A percentile compares a stretch with the other conserved stretches of the same genome.
These are phyloP conservation scores for Proterorhinus semilunaris DNA, from an alignment of 2,113 vertebrate species.

Conservation along the genomic window DNA sequence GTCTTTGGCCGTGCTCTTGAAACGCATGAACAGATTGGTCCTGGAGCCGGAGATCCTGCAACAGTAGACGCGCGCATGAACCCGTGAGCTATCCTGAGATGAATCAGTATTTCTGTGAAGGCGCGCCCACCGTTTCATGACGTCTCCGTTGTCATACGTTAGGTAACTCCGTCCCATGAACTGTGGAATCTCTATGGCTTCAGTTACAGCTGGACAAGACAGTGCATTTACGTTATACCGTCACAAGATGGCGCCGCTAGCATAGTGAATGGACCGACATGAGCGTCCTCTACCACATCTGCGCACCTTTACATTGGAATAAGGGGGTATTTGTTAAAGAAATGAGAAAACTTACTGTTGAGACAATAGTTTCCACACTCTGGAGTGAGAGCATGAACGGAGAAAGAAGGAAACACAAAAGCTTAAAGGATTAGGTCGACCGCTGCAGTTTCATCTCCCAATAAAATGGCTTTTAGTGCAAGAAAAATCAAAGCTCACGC, in stretches of 20 bases:
- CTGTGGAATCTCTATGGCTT: conserved; percentile 95
- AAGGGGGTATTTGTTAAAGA: neutral
- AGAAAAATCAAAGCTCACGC: neutral
- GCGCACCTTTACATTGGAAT: neutral
- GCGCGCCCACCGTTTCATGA: conserved; percentile 86
- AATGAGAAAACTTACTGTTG: conserved; percentile 87
- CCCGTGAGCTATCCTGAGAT: neutral
- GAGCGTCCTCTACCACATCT: neutral
- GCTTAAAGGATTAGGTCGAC: conserved; percentile 31
- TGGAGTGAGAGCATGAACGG: conserved; percentile 78
- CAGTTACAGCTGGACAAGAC: conserved; percentile 82
- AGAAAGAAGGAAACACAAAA: conserved; percentile 45
- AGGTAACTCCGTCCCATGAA: conserved; percentile 96
- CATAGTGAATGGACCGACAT: neutral
- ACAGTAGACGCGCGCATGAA: neutral
- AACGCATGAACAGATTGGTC: conserved; percentile 89
- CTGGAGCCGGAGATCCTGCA: conserved; percentile 88
- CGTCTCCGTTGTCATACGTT: conserved; percentile 86
- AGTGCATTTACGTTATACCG: conserved; percentile 26
- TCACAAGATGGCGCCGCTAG: conserved; percentile 47
- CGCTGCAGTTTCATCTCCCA: conserved; percentile 1
- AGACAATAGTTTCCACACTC: conserved; percentile 97
- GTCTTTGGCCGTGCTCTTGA: conserved; percentile 89
- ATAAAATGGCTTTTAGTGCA: conserved; percentile 12
- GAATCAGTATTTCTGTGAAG: neutral